These are phyloP conservation scores for Athene cunicularia DNA, from an alignment of 2,113 vertebrate species.

Conservation along the genomic window DNA sequence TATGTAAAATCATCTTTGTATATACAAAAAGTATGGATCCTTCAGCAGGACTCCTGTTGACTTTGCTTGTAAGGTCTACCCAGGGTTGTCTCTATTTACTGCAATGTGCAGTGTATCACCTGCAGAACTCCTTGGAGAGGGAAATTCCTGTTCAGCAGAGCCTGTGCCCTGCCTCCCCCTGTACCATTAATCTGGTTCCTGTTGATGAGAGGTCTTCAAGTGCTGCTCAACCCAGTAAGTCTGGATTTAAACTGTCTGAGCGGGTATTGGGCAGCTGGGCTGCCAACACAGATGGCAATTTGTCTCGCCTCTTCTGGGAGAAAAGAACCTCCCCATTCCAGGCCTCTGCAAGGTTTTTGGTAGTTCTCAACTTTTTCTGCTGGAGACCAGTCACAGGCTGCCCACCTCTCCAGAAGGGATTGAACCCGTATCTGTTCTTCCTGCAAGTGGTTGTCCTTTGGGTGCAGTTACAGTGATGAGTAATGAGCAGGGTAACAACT, in stretches of 20 bases:
- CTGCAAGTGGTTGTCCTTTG: background rate
- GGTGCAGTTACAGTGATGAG: background rate
- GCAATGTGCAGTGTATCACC: background rate
- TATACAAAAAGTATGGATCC: background rate
- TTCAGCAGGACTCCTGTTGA: background rate
- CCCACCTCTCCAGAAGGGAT: background rate
- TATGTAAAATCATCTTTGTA: background rate
- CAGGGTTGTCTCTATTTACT: background rate
- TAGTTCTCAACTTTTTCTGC: background rate
- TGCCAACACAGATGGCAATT: background rate
- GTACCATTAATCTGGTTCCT: background rate
- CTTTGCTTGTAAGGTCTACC: background rate
- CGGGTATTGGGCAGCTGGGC: background rate
- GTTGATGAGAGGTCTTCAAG: rapidly evolving
- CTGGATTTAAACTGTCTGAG: conserved; percentile 9
- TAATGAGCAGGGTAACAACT: background rate
- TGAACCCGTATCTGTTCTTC: background rate
- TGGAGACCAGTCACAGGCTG: background rate
- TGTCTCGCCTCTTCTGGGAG: background rate
- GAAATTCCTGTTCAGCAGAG: background rate
- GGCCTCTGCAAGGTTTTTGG: background rate
- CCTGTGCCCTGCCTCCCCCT: background rate
- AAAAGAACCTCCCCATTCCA: background rate
- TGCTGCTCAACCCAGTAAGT: background rate
- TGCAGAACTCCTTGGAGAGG: background rate